Percentiles rank a stretch among this genome's conserved stretches.
Conservation (phyloP, 2,113 vertebrate species). For the Notiomystis cincta region DNA sequence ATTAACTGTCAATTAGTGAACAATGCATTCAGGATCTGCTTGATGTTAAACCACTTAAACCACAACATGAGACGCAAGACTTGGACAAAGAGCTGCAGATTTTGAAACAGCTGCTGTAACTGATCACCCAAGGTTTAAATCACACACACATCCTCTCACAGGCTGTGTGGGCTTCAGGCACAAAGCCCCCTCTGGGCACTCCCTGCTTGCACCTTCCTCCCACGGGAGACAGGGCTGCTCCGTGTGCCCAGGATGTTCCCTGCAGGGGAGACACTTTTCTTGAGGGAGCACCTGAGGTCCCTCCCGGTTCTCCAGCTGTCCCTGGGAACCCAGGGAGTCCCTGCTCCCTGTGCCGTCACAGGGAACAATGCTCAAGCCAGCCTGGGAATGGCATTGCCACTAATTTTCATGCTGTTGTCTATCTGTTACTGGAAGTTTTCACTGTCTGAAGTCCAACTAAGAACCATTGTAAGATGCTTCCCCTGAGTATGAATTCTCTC, state of each 20-base stretch:
- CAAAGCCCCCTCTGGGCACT: background rate
- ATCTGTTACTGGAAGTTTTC: background rate
- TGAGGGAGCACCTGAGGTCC: background rate
- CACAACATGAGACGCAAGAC: background rate
- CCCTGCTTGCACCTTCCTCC: background rate
- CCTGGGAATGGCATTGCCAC: background rate
- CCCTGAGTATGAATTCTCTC: background rate
- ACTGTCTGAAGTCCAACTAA: background rate
- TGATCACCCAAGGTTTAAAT: background rate
- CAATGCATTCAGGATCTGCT: background rate
- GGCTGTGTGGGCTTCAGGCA: background rate
- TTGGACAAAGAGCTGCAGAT: background rate
- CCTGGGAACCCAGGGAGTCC: background rate
- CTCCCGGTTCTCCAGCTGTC: background rate
- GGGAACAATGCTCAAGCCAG: background rate
- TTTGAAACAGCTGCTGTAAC: background rate
- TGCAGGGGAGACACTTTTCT: background rate
- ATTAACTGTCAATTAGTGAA: background rate
- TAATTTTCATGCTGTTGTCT: background rate
- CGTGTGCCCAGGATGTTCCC: background rate
- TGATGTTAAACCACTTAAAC: background rate
- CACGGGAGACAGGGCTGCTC: accelerated
- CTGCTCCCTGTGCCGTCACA: background rate
- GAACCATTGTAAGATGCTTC: background rate
- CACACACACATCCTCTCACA: accelerated